Conservation (phyloP, 2,797 vertebrate species). For the Hypotaenidia philippensis region DNA sequence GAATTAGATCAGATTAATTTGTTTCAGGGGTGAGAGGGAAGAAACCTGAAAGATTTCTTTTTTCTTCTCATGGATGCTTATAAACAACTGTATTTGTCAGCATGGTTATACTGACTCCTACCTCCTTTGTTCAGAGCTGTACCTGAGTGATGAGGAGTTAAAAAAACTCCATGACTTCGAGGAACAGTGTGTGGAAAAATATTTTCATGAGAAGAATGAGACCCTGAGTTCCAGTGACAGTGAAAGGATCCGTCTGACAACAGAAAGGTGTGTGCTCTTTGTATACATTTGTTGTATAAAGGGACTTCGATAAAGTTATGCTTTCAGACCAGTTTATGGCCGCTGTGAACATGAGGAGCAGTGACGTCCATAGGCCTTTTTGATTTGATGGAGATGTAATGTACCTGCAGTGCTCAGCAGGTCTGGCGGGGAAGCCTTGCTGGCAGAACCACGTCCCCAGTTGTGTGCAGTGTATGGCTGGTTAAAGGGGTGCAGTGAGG, state of each 20-base stretch:
- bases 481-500: background rate
- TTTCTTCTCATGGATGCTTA: background rate
- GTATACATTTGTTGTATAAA: background rate
- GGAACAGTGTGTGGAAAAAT: conserved; percentile 90
- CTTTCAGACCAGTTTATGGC: background rate
- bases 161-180: conserved; percentile 97
- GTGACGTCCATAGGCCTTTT: background rate
- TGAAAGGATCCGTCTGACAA: conserved; percentile 87
- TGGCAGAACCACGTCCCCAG: background rate
- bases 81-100: background rate
- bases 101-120: background rate
- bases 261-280: conserved; percentile 81
- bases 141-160: conserved; percentile 88
- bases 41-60: background rate
- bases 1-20: background rate
- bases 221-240: conserved; percentile 80
- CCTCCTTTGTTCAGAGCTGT: conserved; percentile 85
- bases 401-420: background rate
- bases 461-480: rapidly evolving
- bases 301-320: background rate
- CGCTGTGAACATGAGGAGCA: background rate
- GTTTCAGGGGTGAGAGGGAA: background rate
- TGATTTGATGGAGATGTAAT: background rate
- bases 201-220: conserved; percentile 89
- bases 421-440: background rate